A percentile compares a stretch with the other conserved stretches of the same genome.
phyloP scores from a whole-genome alignment of 2,113 vertebrate genomes.

The Morone chrysops region DNA sequence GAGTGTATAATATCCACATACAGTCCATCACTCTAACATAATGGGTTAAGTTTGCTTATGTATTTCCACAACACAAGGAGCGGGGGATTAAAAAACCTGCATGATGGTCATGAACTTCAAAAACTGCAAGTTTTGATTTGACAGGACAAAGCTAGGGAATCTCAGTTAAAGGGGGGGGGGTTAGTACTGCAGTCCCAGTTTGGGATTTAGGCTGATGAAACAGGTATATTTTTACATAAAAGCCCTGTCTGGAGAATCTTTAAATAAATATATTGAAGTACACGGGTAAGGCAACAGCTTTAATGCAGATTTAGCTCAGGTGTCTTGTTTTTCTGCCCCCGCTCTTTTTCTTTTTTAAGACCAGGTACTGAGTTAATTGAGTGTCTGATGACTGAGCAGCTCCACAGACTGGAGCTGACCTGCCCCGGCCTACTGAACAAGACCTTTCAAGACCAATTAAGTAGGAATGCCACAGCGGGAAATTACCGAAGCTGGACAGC shows the following conservation, averaged over 20 bases:
- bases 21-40: background rate
- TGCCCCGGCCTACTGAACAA: conserved; percentile 34
- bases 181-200: background rate
- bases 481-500: conserved; percentile 23
- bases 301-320: conserved; percentile 16
- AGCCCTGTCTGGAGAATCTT: background rate
- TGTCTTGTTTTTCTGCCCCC: conserved; percentile 28
- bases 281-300: conserved; percentile 1
- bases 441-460: conserved; percentile 76
- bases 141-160: background rate
- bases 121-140: background rate
- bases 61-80: background rate
- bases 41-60: background rate
- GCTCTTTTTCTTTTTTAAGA: background rate
- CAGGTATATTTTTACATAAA: conserved; percentile 21
- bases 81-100: background rate
- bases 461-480: conserved; percentile 41
- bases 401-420: conserved; percentile 58
- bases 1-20: background rate
- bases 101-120: background rate
- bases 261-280: background rate
- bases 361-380: conserved; percentile 61
- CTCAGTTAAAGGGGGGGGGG: background rate
- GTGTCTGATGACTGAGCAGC: conserved; percentile 62
- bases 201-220: conserved; percentile 8